Evolutionary conservation across 2,113 vertebrate species (phyloP).

Genomic region (Epinephelus lanceolatus): DNA sequence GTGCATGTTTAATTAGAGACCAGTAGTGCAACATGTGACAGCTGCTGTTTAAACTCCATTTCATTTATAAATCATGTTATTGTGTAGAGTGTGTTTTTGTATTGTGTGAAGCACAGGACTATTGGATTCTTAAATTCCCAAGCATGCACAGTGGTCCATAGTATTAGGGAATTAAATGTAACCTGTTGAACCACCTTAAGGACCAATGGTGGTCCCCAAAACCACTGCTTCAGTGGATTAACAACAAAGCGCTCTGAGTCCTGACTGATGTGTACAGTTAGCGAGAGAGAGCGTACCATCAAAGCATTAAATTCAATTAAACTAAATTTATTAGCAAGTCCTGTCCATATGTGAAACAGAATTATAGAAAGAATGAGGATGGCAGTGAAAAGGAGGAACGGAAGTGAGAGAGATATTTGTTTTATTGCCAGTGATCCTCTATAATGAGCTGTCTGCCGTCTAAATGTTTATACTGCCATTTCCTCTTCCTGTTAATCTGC

Average conservation of each 20-base stretch:
- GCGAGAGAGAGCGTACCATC: neutral
- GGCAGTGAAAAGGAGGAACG: slow-evolving; percentile 8
- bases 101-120: neutral
- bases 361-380: neutral
- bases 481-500: slow-evolving; percentile 76
- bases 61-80: slow-evolving; percentile 15
- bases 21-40: slow-evolving; percentile 18
- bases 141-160: neutral
- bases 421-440: slow-evolving; percentile 61
- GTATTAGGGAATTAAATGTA: neutral
- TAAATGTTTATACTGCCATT: slow-evolving; percentile 69
- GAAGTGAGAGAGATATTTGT: slow-evolving; percentile 56
- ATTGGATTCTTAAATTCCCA: neutral
- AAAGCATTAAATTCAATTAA: slow-evolving; percentile 1
- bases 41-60: slow-evolving; percentile 9
- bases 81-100: neutral
- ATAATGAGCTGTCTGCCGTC: slow-evolving; percentile 64
- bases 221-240: slow-evolving; percentile 28
- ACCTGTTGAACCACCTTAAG: neutral
- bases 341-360: too few relatives aligned
- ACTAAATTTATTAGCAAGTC: neutral
- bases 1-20: slow-evolving; percentile 38
- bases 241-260: slow-evolving; percentile 18
- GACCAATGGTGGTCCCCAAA: neutral
- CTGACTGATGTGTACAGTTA: slow-evolving; percentile 3